Conservation (phyloP, 2,113 vertebrate species). For the Cygnus buccinator region DNA sequence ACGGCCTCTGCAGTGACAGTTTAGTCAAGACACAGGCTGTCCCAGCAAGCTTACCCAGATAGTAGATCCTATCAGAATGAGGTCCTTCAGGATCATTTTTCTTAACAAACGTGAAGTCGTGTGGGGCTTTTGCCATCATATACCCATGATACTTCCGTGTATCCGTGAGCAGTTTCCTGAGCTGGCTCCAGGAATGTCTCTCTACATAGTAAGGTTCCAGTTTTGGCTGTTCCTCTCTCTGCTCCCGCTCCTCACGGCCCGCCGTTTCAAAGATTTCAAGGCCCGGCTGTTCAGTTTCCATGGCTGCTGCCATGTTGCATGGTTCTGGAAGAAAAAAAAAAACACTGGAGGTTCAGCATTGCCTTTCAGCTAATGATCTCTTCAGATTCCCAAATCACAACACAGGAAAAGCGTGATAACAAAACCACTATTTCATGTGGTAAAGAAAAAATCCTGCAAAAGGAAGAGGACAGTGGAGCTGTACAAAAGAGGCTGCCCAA, state of each 20-base stretch:
- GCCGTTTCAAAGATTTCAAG: constrained; percentile 83
- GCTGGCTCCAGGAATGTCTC: constrained; percentile 84
- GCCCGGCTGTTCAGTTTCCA: constrained; percentile 85
- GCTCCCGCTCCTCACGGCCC: constrained; percentile 61
- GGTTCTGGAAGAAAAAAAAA: constrained; percentile 69
- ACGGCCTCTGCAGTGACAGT: not conserved
- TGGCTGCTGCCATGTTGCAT: constrained; percentile 87
- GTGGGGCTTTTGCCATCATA: constrained; percentile 85
- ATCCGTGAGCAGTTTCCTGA: constrained; percentile 82
- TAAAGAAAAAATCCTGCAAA: not conserved
- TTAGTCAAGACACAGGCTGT: not conserved
- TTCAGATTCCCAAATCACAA: not conserved
- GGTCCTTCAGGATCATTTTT: constrained; percentile 82
- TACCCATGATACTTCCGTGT: constrained; percentile 84
- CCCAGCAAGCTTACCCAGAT: constrained; percentile 76
- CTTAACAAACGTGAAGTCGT: constrained; percentile 84
- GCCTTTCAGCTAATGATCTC: not conserved
- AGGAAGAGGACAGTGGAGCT: not conserved
- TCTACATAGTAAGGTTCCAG: constrained; percentile 83
- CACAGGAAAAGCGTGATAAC: not conserved
- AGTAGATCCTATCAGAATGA: constrained; percentile 83
- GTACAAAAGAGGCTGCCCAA: not conserved
- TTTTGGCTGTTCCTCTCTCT: constrained; percentile 69
- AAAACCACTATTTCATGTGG: not conserved
- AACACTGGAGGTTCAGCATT: not conserved